Conservation (phyloP, 2,797 vertebrate species). For the Pangasius larnaudii region DNA sequence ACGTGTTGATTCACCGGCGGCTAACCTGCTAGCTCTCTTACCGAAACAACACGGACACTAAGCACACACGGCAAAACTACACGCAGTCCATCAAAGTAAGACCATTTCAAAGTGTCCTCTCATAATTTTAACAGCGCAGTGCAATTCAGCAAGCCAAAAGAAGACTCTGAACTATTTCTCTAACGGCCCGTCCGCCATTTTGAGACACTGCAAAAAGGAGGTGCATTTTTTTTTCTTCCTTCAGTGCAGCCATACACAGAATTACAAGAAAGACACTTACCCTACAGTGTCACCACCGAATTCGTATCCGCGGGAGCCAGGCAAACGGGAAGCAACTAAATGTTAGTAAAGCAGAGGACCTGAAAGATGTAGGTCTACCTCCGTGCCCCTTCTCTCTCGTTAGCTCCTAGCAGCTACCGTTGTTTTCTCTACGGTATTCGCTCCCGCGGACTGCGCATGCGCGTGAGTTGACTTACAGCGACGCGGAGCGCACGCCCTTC, state of each 20-base stretch:
- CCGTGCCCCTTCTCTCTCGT: constrained; percentile 59
- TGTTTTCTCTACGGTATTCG: constrained; percentile 77
- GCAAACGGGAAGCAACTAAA: constrained; percentile 63
- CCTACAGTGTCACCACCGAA: constrained; percentile 61
- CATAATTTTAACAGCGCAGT: background rate
- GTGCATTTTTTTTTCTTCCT: constrained; percentile 75
- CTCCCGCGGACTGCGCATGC: constrained; percentile 67
- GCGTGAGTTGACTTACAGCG: constrained; percentile 63
- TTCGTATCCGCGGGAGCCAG: constrained; percentile 54
- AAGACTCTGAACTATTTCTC: constrained; percentile 71
- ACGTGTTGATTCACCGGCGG: constrained; percentile 57
- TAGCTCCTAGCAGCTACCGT: constrained; percentile 56
- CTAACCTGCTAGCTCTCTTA: background rate
- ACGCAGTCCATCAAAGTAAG: background rate
- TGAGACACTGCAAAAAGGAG: constrained; percentile 88
- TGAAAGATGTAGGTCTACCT: constrained; percentile 65
- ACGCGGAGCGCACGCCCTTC: constrained; percentile 70
- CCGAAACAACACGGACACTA: background rate
- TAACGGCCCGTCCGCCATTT: constrained; percentile 97
- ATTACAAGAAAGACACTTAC: constrained; percentile 61
- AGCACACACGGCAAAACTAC: background rate
- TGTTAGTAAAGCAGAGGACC: constrained; percentile 61
- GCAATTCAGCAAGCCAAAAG: constrained; percentile 10
- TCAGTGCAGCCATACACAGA: constrained; percentile 21
- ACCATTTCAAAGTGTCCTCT: no score